Base-by-base conservation (phyloP, 2,888 invertebrate species). In the Keiferia lycopersicella region DNA sequence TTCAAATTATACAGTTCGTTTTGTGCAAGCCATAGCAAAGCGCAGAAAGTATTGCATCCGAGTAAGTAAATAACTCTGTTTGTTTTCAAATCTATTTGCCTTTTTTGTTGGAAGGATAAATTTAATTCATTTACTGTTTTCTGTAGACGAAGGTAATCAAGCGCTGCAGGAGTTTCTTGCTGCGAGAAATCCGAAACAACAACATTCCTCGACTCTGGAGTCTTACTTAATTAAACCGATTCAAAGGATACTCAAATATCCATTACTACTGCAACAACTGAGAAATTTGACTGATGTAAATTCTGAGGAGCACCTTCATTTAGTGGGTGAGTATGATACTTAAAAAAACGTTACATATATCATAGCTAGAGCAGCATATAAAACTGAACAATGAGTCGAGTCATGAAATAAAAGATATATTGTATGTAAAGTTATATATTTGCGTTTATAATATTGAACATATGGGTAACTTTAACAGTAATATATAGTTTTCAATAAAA, bases 1-100 rank as follows among this genome's bases (percentile, higher is more conserved):
- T 99, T 99, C 93, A 99, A 99, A 92, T 94, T 99, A 77, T 99
- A 99, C 94, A 98, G 98, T 88, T 98, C 98, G 74, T 99, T 99
- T 93, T 99, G 99, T 92, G 98, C 99, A 71, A 98, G 98, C 91
- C 99, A 99, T 90, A 99, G 98, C 82, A 98, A 98, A 93, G 98
- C 98, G 71, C 99, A 99, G 92, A 99, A 99, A 94, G 97, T 99
- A 82, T 94, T 99, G 82, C 98, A 98, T 94, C 98, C 98, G 81
- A 98, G 98, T 98, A 93, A 96, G 96, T 94, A 78, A 38, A 51
- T 1, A 34, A 6, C 63, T 63, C 53, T n/a, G 41, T 63, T 62
- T 66, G 14, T 62, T 20, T 20, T 22, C 53, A 12, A 26, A 26
- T 4, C 34, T 34, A 34, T 38, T 60, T 26, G 30, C 48, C n/a